phyloP scores from a whole-genome alignment of 2,888 invertebrate genomes.

The Eupithecia centaureata region DNA sequence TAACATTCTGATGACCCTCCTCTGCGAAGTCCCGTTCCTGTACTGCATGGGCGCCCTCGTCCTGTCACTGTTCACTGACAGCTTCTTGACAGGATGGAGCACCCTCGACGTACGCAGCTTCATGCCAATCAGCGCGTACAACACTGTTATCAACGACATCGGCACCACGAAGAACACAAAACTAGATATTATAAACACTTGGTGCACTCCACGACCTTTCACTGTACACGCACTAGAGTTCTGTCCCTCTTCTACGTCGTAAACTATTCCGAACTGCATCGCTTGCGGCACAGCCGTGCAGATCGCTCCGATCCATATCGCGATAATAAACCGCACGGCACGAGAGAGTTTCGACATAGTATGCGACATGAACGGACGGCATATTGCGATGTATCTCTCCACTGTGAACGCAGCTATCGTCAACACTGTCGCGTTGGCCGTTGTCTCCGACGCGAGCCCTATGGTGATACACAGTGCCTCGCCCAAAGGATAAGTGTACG shows the following conservation, averaged over 20 bases:
- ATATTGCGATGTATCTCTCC: slow-evolving; percentile 94
- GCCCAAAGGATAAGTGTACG: slow-evolving; percentile 89
- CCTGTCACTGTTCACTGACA: slow-evolving; percentile 76
- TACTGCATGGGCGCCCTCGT: slow-evolving; percentile 71
- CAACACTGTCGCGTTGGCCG: slow-evolving; percentile 92
- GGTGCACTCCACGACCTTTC: slow-evolving; percentile 84
- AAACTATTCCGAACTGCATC: slow-evolving; percentile 90
- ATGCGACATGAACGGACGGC: slow-evolving; percentile 92
- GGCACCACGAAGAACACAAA: slow-evolving; percentile 93
- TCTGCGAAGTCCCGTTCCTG: slow-evolving; percentile 83
- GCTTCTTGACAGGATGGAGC: slow-evolving; percentile 84
- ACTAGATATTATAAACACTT: slow-evolving; percentile 91
- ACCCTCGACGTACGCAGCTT: slow-evolving; percentile 87
- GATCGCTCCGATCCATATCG: slow-evolving; percentile 91
- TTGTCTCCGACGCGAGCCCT: slow-evolving; percentile 93
- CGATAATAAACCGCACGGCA: slow-evolving; percentile 89
- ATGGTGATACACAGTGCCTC: slow-evolving; percentile 90
- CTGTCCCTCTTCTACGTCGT: slow-evolving; percentile 71
- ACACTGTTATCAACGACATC: slow-evolving; percentile 92
- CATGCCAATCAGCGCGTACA: slow-evolving; percentile 91
- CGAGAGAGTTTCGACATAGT: slow-evolving; percentile 93
- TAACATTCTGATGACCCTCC: slow-evolving; percentile 90
- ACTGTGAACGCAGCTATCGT: slow-evolving; percentile 95
- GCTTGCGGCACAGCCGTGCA: slow-evolving; percentile 91
- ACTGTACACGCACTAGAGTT: slow-evolving; percentile 84